Evolutionary conservation across 53 echinoderm and acorn worm genomes (phyloP), one percentile per base, ranked within the genome.

Genomic region (Paracentrotus lividus): DNA sequence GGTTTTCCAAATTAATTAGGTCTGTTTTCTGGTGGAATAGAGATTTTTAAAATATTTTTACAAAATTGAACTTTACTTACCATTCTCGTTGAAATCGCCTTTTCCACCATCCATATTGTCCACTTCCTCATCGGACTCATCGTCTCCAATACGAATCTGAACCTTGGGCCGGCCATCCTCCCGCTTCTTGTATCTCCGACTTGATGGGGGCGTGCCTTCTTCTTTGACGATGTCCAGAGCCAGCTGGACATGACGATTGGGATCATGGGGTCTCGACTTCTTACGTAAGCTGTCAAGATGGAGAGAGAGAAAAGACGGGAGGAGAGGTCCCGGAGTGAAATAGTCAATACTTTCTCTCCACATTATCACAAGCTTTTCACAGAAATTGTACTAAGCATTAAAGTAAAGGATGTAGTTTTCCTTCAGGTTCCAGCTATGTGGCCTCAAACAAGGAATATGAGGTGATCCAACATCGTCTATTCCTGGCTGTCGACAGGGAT

Each of bases 211-310:
- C 26, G 92, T 56, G 26, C 86, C 86, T 75, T 94, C 94, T 75
- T 94, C 94, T 57, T 84, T 51, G n/a, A 94, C 68, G 68, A 65
- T 86, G 42, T 68, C 94, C 85, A 94, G 88, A 60, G 86, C 65
- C 81, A 85, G 61, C 92, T 91, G 92, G 40, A 91, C 94, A n/a
- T 76, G 69, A 0, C 88, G 88, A 49, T 40, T 88, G 77, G 88
- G 88, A 58, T 88, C 72, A 21, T 91, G 85, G 32, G 94, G 72
- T 26, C 69, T 34, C 24, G 85, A 26, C 69, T 91, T 91, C 72
- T 91, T 94, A 21, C 94, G 86, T 4, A 94, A 75, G 87, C 94
- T 94, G 69, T 31, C 56, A 8, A 78, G 85, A n/a, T 31, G 54
- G 45, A 93, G 49, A 78, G 53, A 85, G 88, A 93, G 49, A 47